Percentiles rank a stretch among this genome's conserved stretches.
phyloP scores from a whole-genome alignment of 2,113 vertebrate species.

The Notiomystis cincta region DNA sequence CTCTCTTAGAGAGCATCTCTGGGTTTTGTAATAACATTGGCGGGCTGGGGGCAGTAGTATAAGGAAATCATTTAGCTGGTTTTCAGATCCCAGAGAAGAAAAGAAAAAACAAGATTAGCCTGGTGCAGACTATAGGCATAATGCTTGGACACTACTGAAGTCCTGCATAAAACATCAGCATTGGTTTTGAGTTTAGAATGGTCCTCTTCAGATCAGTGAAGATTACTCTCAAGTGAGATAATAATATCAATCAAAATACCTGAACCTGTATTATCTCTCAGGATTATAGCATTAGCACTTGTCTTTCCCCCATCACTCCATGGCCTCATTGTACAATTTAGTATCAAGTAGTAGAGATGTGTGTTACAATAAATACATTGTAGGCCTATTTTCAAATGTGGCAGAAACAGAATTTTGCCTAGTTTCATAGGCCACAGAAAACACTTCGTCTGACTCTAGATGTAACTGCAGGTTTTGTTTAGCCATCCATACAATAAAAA shows the following conservation, averaged over 20 bases:
- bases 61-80: neutral
- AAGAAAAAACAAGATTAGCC: neutral
- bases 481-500: neutral
- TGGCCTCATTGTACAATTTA: neutral
- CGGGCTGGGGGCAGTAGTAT: neutral
- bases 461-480: neutral
- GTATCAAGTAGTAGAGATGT: neutral
- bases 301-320: fast-evolving
- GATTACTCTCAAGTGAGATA: neutral
- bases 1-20: neutral
- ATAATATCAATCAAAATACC: neutral
- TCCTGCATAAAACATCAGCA: neutral
- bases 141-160: neutral
- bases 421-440: neutral
- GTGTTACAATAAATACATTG: neutral
- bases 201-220: neutral
- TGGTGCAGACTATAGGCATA: neutral
- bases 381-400: neutral
- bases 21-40: neutral
- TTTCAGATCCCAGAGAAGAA: neutral
- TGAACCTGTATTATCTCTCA: neutral
- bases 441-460: neutral
- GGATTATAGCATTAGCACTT: neutral
- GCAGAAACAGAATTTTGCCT: neutral
- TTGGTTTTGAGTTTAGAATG: neutral